These are phyloP conservation scores for Stramonita haemastoma DNA, from an alignment of 2,888 invertebrate species.

Conservation along the genomic window DNA sequence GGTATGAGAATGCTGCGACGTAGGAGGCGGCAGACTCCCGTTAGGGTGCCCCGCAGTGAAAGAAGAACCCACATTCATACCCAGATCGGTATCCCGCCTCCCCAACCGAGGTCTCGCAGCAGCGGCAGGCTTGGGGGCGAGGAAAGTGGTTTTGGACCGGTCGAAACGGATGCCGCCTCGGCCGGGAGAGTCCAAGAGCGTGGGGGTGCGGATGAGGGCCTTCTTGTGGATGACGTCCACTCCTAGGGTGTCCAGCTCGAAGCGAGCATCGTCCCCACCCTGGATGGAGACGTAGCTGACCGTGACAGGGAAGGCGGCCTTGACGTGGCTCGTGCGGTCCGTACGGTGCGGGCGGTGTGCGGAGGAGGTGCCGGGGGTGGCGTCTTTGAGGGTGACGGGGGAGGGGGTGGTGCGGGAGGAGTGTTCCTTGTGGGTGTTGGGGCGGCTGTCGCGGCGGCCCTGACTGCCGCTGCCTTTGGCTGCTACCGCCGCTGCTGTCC, in stretches of 20 bases:
- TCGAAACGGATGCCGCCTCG: conserved; percentile 39
- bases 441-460: conserved; percentile 51
- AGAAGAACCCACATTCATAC: background rate
- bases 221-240: conserved; percentile 39
- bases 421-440: conserved; percentile 45
- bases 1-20: background rate
- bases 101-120: conserved; percentile 62
- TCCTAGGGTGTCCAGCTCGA: conserved; percentile 40
- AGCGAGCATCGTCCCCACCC: conserved; percentile 48
- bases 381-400: conserved; percentile 5
- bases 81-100: conserved; percentile 42
- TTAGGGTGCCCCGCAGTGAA: background rate
- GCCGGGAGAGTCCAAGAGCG: conserved; percentile 23
- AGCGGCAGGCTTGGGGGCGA: conserved; percentile 61
- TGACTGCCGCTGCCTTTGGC: conserved; percentile 44
- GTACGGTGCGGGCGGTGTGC: conserved; percentile 26
- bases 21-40: background rate
- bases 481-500: conserved; percentile 54
- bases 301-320: conserved; percentile 53
- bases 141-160: conserved; percentile 44
- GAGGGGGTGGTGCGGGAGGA: conserved; percentile 15
- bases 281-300: conserved; percentile 61
- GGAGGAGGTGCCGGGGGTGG: background rate
- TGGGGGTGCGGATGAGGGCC: conserved; percentile 41
- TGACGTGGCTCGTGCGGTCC: conserved; percentile 32